A percentile compares a stretch with the other conserved stretches of the same genome.
Conservation (phyloP, 2,797 vertebrate species). For the Rhynchotus rufescens region DNA sequence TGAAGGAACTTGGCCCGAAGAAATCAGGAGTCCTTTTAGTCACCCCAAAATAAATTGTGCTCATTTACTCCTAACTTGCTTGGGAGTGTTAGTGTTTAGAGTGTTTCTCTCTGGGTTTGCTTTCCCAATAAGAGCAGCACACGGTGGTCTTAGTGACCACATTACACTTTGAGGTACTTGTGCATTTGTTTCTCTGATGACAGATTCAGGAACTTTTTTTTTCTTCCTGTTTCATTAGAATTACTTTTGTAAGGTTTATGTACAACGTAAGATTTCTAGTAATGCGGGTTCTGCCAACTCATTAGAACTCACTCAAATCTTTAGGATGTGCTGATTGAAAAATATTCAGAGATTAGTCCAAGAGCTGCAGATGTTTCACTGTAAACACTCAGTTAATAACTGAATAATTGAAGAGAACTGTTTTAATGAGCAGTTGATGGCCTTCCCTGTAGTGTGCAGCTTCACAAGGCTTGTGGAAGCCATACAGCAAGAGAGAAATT, state of each 20-base stretch:
- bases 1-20: not conserved
- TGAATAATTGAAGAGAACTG: not conserved
- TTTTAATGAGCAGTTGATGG: not conserved
- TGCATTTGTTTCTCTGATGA: not conserved
- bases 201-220: not conserved
- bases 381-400: not conserved
- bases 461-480: not conserved
- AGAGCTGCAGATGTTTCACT: constrained; percentile 49
- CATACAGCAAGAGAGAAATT: not conserved
- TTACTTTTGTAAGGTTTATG: not conserved
- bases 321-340: constrained; percentile 1
- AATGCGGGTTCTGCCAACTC: not conserved
- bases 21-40: not conserved
- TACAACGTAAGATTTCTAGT: not conserved
- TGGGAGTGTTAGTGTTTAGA: not conserved
- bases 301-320: constrained; percentile 12
- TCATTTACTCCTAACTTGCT: not conserved
- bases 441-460: not conserved
- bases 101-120: not conserved
- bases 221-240: not conserved
- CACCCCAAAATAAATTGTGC: not conserved
- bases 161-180: accelerated
- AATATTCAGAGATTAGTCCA: constrained; percentile 25
- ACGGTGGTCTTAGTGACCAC: not conserved
- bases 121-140: not conserved